phyloP scores from a whole-genome alignment of 2,888 invertebrate genomes.

The Torymus aiolomorphi region DNA sequence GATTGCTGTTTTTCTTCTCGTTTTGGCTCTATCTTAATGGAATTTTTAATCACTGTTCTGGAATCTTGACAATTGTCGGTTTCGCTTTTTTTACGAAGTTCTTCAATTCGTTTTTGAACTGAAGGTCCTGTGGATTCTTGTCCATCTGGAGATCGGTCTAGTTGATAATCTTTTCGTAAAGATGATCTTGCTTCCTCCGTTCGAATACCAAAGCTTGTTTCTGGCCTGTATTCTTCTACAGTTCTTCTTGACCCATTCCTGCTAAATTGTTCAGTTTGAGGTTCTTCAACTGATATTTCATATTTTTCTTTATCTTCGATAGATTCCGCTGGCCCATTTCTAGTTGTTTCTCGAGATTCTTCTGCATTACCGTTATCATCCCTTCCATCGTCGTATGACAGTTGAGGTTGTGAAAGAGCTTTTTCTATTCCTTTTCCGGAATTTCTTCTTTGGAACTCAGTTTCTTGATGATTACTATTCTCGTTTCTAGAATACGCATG shows the following conservation, averaged over 20 bases:
- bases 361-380: background rate
- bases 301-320: slow-evolving; percentile 45
- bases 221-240: slow-evolving; percentile 70
- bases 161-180: slow-evolving; percentile 1
- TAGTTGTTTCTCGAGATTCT: background rate
- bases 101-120: slow-evolving; percentile 68
- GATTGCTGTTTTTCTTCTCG: background rate
- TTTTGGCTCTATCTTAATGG: background rate
- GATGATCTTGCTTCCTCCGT: slow-evolving; percentile 46
- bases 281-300: slow-evolving; percentile 71
- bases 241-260: slow-evolving; percentile 20
- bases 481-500: slow-evolving; percentile 72
- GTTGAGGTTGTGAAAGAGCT: slow-evolving; percentile 23
- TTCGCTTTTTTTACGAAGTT: slow-evolving; percentile 67
- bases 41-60: background rate
- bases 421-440: slow-evolving; percentile 69
- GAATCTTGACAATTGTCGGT: slow-evolving; percentile 58
- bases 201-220: slow-evolving; percentile 69
- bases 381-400: slow-evolving; percentile 16
- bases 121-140: slow-evolving; percentile 62
- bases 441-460: slow-evolving; percentile 69
- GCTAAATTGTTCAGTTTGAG: slow-evolving; percentile 45
- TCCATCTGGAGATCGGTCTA: background rate
- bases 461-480: slow-evolving; percentile 65
- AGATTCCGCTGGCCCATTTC: background rate